These are phyloP conservation scores for Hoplostethus atlanticus DNA, from an alignment of 2,797 vertebrate genomes.

Conservation along the genomic window DNA sequence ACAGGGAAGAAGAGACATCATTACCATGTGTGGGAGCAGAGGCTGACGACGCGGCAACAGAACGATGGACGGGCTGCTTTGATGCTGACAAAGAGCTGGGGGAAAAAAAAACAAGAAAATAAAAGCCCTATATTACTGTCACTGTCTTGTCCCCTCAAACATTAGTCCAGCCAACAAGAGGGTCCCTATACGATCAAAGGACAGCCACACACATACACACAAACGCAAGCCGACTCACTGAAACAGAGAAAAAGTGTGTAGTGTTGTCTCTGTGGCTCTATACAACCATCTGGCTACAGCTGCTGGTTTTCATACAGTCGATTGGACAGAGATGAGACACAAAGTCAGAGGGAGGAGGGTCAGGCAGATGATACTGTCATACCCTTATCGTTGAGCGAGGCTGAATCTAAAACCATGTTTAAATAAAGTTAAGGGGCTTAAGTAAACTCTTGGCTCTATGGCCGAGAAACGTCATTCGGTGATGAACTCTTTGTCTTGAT, in stretches of 20 bases:
- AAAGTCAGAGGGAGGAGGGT: conserved; percentile 13
- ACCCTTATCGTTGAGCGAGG: not conserved
- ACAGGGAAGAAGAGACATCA: conserved; percentile 15
- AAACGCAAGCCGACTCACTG: not conserved
- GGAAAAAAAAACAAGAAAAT: conserved; percentile 38
- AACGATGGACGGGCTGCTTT: conserved; percentile 62
- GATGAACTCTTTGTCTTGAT: not conserved
- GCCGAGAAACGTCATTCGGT: conserved; percentile 6
- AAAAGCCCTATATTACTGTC: not conserved
- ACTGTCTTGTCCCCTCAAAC: not conserved
- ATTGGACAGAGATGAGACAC: conserved; percentile 27
- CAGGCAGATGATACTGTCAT: conserved; percentile 21
- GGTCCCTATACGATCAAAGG: conserved; percentile 26
- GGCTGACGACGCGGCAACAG: conserved; percentile 47
- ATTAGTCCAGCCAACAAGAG: not conserved
- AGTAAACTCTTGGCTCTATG: conserved; percentile 10
- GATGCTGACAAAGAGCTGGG: conserved; percentile 58
- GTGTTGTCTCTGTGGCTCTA: not conserved
- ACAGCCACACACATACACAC: not conserved
- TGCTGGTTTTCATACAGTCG: conserved; percentile 11
- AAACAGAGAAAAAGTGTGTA: not conserved
- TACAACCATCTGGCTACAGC: conserved; percentile 48
- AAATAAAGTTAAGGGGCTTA: conserved; percentile 11
- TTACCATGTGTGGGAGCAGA: conserved; percentile 73
- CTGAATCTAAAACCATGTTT: conserved; percentile 36